Evolutionary conservation across 2,797 vertebrate genomes (phyloP), one percentile per base, ranked within the genome.

Genomic region (Megalops cyprinoides): DNA sequence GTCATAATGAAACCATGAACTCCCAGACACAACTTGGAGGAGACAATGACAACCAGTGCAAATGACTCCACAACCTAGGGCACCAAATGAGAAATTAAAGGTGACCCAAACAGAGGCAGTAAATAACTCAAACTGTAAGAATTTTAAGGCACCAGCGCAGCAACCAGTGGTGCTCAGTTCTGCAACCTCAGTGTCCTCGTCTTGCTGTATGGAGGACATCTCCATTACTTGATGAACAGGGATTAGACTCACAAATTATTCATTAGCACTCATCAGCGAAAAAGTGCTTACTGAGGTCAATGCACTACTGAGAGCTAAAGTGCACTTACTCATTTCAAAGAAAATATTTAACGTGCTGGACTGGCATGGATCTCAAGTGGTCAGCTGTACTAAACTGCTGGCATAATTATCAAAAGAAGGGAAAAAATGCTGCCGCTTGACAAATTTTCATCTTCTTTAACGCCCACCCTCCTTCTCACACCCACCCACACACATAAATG

Each of bases 221-320:
- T 86, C 53, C 58, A 83, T 87, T 79, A 79, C 67, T 86, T 39
- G 58, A 77, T 79, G 71, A 81, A 42, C 18, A 75, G 79, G 77
- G 82, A 86, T 87, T 85, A 86, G 46, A 85, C 67, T 4, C 79
- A 88, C 81, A 84, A 86, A 90, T 86, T 83, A 90, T 88, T 88
- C 25, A 88, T 87, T 28, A 74, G 55, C 49, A 67, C 82, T 85
- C 78, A 78, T 80, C 65, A 71, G 82, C 79, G 25, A 34, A 67
- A 82, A 86, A 86, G 81, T 87, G 82, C 83, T 90, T 74, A 84
- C 76, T 67, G 80, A 46, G 84, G 80, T 87, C 84, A 84, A 82
- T 83, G 76, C 78, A 78, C 79, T 34, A 82, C 51, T 76, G 74
- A 82, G 78, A 56, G 71, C 78, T 79, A 84, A 86, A 84, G 81